phyloP scores from a whole-genome alignment of 2,888 invertebrate genomes.

The Microplitis manilae region DNA sequence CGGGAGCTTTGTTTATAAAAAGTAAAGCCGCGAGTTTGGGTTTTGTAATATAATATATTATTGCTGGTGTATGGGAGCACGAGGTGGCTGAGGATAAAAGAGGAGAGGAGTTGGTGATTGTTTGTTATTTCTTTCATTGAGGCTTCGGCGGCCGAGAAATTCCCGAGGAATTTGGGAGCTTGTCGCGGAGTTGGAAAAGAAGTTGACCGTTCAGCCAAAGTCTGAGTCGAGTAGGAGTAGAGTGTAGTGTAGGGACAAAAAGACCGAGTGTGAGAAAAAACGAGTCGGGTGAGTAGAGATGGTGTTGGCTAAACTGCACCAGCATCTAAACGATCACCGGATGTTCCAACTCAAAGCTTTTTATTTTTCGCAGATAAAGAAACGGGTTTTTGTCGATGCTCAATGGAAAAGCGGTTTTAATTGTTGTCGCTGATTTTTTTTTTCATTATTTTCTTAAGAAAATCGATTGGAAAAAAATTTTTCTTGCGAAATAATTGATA shows the following conservation, averaged over 20 bases:
- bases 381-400: too few relatives aligned
- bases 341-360: not conserved
- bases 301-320: not conserved
- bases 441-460: too few relatives aligned
- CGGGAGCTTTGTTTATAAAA: not conserved
- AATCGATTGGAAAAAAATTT: too few relatives aligned
- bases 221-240: not conserved
- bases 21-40: not conserved
- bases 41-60: too few relatives aligned
- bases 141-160: not conserved
- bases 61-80: too few relatives aligned
- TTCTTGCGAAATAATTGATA: too few relatives aligned
- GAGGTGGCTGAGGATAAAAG: too few relatives aligned
- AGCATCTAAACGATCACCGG: not conserved
- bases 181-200: not conserved
- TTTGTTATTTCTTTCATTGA: too few relatives aligned
- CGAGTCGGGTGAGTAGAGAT: not conserved
- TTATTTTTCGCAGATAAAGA: too few relatives aligned
- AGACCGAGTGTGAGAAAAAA: not conserved
- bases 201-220: not conserved
- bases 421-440: too few relatives aligned
- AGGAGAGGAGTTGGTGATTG: too few relatives aligned
- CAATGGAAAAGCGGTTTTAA: too few relatives aligned
- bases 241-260: not conserved
- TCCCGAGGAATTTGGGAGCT: not conserved